phyloP scores from a whole-genome alignment of 2,113 vertebrate species.

The Macheiramphus alcinus region DNA sequence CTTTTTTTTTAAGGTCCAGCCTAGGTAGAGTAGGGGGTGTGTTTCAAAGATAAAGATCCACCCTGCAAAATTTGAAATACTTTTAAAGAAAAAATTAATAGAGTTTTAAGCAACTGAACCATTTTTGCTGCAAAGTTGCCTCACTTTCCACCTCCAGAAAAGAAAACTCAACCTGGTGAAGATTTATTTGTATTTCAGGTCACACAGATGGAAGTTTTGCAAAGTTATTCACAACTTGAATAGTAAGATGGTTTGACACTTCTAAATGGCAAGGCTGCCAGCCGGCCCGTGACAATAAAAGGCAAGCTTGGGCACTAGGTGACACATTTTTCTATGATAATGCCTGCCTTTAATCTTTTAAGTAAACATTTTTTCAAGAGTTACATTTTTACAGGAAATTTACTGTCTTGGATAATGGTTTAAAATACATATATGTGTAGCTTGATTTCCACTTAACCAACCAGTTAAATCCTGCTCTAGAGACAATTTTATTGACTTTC shows the following conservation, averaged over 20 bases:
- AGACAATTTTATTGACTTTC: background rate
- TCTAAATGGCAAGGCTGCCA: background rate
- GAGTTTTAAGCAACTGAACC: background rate
- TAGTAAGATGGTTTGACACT: background rate
- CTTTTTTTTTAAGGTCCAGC: background rate
- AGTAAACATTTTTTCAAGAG: background rate
- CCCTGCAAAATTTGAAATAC: background rate
- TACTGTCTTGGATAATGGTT: background rate
- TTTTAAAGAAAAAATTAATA: background rate
- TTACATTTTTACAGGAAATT: background rate
- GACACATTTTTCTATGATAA: background rate
- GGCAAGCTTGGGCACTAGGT: background rate
- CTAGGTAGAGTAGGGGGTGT: background rate
- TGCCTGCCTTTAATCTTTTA: background rate
- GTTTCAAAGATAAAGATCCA: background rate
- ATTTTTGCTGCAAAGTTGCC: background rate
- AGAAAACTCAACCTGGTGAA: background rate
- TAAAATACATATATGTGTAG: background rate
- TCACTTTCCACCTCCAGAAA: background rate
- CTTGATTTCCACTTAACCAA: background rate
- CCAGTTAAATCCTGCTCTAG: background rate
- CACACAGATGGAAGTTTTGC: background rate
- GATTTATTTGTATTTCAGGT: background rate
- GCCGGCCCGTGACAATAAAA: background rate
- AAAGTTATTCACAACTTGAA: background rate